Evolutionary conservation across 2,797 vertebrate genomes (phyloP).

Genomic region (Geotria australis): DNA sequence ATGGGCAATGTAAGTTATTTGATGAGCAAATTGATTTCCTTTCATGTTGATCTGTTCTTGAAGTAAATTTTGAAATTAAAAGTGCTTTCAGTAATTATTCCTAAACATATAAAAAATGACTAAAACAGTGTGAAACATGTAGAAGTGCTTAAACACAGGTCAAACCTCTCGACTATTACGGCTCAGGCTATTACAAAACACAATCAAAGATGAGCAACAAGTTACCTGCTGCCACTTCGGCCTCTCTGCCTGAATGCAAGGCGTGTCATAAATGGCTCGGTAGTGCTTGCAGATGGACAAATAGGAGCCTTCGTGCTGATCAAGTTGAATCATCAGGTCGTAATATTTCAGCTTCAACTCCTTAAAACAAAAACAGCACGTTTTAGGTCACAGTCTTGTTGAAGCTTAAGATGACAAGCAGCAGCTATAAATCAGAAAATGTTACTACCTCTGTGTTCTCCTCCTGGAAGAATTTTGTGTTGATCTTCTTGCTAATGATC

Average conservation of each 20-base stretch:
- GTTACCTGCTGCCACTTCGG: conserved; percentile 92
- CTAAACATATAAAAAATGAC: too few relatives aligned
- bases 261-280: conserved; percentile 86
- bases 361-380: conserved; percentile 13
- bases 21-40: too few relatives aligned
- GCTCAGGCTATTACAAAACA: background rate
- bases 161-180: too few relatives aligned
- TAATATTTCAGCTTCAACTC: conserved; percentile 86
- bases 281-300: conserved; percentile 96
- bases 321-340: conserved; percentile 94
- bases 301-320: conserved; percentile 86
- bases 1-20: too few relatives aligned
- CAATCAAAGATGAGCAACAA: background rate
- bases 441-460: conserved; percentile 72
- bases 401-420: too few relatives aligned
- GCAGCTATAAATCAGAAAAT: conserved; percentile 1
- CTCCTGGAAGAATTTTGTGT: conserved; percentile 90
- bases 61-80: too few relatives aligned
- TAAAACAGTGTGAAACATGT: too few relatives aligned
- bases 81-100: too few relatives aligned
- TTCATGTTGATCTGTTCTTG: too few relatives aligned
- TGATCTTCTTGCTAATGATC: conserved; percentile 99
- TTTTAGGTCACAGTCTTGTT: too few relatives aligned
- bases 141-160: too few relatives aligned
- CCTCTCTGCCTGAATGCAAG: conserved; percentile 70